Conservation (phyloP, 2,797 vertebrate genomes). For the Siniperca undulata region DNA sequence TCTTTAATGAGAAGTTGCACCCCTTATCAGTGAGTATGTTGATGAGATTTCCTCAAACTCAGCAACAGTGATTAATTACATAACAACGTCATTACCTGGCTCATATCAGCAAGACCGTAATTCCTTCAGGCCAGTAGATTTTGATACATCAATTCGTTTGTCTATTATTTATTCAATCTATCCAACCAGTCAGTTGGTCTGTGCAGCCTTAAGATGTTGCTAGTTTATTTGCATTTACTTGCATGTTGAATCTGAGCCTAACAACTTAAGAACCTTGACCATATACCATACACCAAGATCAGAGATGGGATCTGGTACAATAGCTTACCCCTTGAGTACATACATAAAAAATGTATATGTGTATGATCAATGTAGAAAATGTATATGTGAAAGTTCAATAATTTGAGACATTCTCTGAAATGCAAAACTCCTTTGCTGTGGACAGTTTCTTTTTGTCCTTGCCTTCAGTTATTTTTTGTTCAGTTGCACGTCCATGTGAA, state of each 20-base stretch:
- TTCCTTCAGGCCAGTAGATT: not conserved
- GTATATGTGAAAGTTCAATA: not conserved
- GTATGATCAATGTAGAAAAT: not conserved
- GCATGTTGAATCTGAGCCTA: not conserved
- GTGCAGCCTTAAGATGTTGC: not conserved
- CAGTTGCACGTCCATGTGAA: not conserved
- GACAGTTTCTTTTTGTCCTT: not conserved
- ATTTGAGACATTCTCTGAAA: not conserved
- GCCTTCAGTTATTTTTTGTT: not conserved
- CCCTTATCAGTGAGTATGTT: constrained; percentile 92
- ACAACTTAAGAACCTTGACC: not conserved
- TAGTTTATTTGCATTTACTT: not conserved
- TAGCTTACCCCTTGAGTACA: not conserved
- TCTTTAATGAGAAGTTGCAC: constrained; percentile 99
- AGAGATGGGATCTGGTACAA: not conserved
- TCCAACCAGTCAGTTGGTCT: not conserved
- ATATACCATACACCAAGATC: too few relatives aligned
- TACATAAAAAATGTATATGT: not conserved
- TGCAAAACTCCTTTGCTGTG: not conserved
- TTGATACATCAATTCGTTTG: not conserved
- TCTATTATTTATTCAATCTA: not conserved
- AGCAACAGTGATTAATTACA: too few relatives aligned
- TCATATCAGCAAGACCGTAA: not conserved
- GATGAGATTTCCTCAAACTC: not conserved
- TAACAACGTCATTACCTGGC: not conserved